Evolutionary conservation across 2,113 vertebrate genomes (phyloP).

Genomic region (Psilopsiagon aymara): DNA sequence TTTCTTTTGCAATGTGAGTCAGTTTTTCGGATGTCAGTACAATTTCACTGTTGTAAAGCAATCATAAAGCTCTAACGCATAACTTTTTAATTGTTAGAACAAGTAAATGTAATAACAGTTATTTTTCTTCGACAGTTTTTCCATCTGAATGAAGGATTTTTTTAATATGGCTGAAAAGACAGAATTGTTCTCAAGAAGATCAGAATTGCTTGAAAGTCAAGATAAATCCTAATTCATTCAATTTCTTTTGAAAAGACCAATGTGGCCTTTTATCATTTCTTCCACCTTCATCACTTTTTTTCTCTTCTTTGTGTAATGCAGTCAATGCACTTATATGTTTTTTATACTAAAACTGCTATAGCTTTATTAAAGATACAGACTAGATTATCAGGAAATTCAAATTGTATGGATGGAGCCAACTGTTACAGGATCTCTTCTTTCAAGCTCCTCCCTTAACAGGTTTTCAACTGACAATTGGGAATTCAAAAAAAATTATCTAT

Average conservation of each 20-base stretch:
- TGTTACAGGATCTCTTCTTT: background rate
- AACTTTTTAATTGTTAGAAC: background rate
- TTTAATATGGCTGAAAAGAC: background rate
- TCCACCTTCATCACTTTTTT: background rate
- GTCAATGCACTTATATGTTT: background rate
- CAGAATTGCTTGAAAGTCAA: background rate
- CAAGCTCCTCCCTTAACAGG: background rate
- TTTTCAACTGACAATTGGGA: background rate
- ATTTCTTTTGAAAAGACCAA: background rate
- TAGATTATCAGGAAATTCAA: background rate
- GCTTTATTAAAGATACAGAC: background rate
- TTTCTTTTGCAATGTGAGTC: background rate
- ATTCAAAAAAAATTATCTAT: background rate
- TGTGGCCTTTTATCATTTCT: background rate
- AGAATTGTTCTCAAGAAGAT: background rate
- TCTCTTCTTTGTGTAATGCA: background rate
- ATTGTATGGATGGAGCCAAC: background rate
- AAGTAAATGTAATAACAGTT: background rate
- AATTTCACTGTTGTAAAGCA: background rate
- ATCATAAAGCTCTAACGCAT: rapidly evolving
- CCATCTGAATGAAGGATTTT: background rate
- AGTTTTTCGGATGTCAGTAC: background rate
- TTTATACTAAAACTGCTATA: background rate
- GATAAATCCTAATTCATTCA: background rate
- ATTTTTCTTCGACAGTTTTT: background rate